Base-by-base conservation (phyloP, 2,888 invertebrate species). In the Chalcosyrphus nemorum region DNA sequence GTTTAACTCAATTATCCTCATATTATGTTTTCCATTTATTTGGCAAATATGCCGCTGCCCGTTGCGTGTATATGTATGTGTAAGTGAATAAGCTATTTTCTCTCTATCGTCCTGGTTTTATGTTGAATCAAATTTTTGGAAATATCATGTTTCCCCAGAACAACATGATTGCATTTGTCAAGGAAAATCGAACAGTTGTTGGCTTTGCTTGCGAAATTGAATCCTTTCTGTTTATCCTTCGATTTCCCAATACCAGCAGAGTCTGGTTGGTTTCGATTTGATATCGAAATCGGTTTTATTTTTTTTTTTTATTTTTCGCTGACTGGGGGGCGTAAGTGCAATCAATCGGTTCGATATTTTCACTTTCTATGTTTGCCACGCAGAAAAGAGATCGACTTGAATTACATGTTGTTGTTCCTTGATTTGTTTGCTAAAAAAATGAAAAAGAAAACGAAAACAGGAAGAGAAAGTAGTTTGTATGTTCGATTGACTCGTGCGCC, bases 1-100 rank as follows among this genome's bases (percentile, higher is more conserved):
- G 63, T 74, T 84, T 84, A 80, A 80, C 84, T 84, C 74, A 84
- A 84, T 84, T 80, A 84, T 80, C 74, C 70, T 75, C 45, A 54
- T 84, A 70, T 80, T 74, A 80, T 68, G 74, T 80, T 80, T 74
- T 84, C 70, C 52, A 84, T 84, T 75, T 84, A 50, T 56, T 75
- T 57, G 56, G 68, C 74, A 84, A 78, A 84, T 74, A 82, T 57
- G 27, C 15, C 35, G 29, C 35, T 19, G 54, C 32, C 5, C n/a
- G 15, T 17, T 11, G 38, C 21, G 21, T 43, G 66, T 66, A 9
- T 24, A 15, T 65, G 35, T 52, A n/a, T n/a, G 41, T 50, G 56
- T 50, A 29, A 35, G 52, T 27, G 24, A 35, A 38, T 32, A 11
- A 32, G 24, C 45, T 47, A 15, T 43, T 11, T 29, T 21, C 38